phyloP scores from a whole-genome alignment of 2,113 vertebrate genomes.

The Athene cunicularia region DNA sequence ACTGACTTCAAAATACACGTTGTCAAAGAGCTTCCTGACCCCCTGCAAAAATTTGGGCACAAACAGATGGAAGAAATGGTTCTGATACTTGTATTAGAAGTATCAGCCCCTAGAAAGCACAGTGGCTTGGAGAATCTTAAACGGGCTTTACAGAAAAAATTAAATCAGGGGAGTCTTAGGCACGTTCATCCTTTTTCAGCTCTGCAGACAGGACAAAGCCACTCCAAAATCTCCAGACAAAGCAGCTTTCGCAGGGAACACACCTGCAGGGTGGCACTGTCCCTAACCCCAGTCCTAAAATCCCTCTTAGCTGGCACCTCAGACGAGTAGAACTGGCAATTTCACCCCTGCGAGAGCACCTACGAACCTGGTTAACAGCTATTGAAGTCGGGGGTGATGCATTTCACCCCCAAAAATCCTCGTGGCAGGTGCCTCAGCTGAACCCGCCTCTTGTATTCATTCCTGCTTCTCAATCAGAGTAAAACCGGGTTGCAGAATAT shows the following conservation, averaged over 20 bases:
- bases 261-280: neutral
- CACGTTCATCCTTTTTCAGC: neutral
- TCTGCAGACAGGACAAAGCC: neutral
- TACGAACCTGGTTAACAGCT: neutral
- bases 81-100: neutral
- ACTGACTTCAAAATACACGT: neutral
- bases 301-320: too few species aligned
- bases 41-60: neutral
- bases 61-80: neutral
- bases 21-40: neutral
- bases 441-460: neutral
- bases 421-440: neutral
- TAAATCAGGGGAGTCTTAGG: neutral
- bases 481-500: neutral
- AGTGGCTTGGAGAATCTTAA: neutral
- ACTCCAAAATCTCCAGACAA: neutral
- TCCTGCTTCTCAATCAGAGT: neutral
- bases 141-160: neutral
- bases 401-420: neutral
- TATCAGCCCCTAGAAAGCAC: neutral
- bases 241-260: too few species aligned
- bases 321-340: neutral
- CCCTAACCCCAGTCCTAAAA: neutral
- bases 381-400: rapidly evolving
- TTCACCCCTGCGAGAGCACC: neutral